phyloP scores from a whole-genome alignment of 2,888 invertebrate species.

The Callyntrura guangdongensis region DNA sequence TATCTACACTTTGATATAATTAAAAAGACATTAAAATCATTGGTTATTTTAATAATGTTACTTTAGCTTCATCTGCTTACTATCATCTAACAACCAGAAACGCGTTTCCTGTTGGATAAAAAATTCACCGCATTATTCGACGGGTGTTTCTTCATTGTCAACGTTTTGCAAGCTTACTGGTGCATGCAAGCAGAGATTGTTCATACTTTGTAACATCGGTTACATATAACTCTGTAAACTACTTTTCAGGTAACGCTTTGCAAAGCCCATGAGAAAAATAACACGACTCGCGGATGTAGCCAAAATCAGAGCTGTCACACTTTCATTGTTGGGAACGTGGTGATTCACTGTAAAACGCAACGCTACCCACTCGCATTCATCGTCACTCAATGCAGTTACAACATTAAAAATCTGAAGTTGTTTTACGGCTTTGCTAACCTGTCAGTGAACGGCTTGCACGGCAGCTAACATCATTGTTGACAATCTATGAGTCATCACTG shows the following conservation, averaged over 20 bases:
- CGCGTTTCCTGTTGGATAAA: no score
- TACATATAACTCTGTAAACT: neutral
- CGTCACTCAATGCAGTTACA: neutral
- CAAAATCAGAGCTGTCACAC: constrained; percentile 16
- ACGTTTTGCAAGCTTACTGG: constrained; percentile 9
- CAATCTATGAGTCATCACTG: no score
- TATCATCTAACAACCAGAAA: no score
- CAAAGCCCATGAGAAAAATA: no score
- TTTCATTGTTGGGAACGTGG: neutral
- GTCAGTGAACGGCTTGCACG: no score
- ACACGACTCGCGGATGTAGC: neutral
- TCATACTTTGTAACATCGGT: neutral
- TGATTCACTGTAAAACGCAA: neutral
- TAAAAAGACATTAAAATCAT: no score
- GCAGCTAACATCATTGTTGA: no score
- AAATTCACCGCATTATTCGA: no score
- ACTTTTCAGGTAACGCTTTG: no score
- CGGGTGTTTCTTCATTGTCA: neutral
- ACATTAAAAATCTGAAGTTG: neutral
- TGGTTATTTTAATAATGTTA: no score
- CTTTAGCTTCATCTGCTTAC: no score
- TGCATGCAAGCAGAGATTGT: constrained; percentile 8
- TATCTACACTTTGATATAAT: no score
- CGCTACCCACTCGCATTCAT: neutral
- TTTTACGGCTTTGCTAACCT: neutral